Evolutionary conservation across 2,797 vertebrate species (phyloP).

Genomic region (Sebastes wilsoni): DNA sequence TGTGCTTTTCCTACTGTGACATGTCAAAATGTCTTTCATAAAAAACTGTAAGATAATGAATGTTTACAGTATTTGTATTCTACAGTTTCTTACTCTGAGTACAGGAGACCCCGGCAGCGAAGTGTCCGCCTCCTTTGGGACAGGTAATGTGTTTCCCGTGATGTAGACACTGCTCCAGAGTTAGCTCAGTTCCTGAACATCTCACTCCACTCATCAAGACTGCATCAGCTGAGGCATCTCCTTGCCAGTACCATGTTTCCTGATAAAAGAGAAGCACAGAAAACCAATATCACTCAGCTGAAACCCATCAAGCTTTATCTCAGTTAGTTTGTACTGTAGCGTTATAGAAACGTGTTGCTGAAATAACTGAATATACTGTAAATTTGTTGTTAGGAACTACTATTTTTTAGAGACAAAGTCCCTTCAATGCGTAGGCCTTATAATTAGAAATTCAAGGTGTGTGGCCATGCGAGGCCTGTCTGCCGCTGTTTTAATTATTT

Average conservation of each 20-base stretch:
- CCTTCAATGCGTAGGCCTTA: background rate
- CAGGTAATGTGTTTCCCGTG: slow-evolving; percentile 86
- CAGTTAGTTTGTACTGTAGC: background rate
- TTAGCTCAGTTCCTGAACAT: slow-evolving; percentile 96
- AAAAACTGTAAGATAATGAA: background rate
- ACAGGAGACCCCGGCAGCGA: slow-evolving; percentile 92
- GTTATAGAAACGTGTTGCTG: too few relatives aligned
- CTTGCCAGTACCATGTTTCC: slow-evolving; percentile 97
- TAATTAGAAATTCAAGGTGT: background rate
- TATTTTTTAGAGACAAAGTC: background rate
- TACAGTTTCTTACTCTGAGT: slow-evolving; percentile 85
- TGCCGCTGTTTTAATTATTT: fast-evolving
- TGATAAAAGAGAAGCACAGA: slow-evolving; percentile 61
- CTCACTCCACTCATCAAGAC: slow-evolving; percentile 94
- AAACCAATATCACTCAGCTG: background rate
- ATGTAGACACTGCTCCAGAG: slow-evolving; percentile 91
- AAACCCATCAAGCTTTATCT: background rate
- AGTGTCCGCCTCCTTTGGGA: slow-evolving; percentile 86
- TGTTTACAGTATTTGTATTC: background rate
- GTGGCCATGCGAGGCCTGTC: background rate
- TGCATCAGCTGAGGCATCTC: slow-evolving; percentile 75
- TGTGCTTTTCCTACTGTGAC: background rate
- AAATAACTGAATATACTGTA: background rate
- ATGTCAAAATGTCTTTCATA: background rate
- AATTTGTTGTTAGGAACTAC: too few relatives aligned